These are phyloP conservation scores for Meleagris gallopavo DNA, from an alignment of 2,113 vertebrate genomes.

Conservation along the genomic window DNA sequence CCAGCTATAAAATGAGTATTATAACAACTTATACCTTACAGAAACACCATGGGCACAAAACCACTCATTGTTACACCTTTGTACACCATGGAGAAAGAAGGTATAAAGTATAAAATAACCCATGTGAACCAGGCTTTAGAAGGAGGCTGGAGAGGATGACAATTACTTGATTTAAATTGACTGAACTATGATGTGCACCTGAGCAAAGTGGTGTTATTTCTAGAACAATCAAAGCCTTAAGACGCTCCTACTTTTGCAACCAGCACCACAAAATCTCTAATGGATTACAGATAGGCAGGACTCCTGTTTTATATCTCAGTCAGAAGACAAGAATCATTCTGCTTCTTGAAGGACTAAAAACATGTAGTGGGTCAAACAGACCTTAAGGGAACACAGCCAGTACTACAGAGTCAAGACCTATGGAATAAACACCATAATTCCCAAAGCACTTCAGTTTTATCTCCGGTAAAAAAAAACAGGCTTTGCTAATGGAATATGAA, in stretches of 20 bases:
- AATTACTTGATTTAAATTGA: not conserved
- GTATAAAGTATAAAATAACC: not conserved
- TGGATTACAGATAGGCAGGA: not conserved
- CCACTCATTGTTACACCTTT: not conserved
- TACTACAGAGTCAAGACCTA: not conserved
- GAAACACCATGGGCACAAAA: not conserved
- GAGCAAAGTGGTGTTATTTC: slow-evolving; percentile 5
- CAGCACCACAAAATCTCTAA: not conserved
- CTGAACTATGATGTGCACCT: not conserved
- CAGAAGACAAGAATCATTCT: slow-evolving; percentile 20
- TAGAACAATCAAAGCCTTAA: not conserved
- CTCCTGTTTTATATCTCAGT: slow-evolving; percentile 23
- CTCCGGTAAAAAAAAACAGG: not conserved
- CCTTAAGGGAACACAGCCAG: not conserved
- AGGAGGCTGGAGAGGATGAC: not conserved
- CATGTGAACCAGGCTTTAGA: not conserved
- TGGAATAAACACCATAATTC: not conserved
- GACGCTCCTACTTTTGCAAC: not conserved
- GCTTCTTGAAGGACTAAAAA: not conserved
- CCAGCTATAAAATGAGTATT: not conserved
- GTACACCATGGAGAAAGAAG: not conserved
- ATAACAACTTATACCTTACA: not conserved
- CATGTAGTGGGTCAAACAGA: not conserved
- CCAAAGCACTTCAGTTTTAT: not conserved
- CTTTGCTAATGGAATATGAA: not conserved